Evolutionary conservation across 2,888 invertebrate species (phyloP), one percentile per base, ranked within the genome.

Genomic region (Pseudococcus jackbeardsleyi): DNA sequence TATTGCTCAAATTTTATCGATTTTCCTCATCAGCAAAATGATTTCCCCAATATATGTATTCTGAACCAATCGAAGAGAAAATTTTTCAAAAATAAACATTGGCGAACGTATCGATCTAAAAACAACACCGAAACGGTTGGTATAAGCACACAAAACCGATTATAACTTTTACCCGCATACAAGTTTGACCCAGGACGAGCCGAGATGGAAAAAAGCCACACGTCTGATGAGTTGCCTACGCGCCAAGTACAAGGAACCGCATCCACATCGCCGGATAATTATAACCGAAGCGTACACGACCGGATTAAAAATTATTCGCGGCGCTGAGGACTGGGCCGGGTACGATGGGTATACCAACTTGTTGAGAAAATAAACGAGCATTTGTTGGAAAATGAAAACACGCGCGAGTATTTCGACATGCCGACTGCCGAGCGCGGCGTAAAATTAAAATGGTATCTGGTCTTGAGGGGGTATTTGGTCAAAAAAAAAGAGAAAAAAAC

Each of bases 301-400:
- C 64, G 64, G 64, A 64, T 64, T 64, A 64, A 64, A 64, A 64
- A 64, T 22, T 64, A 64, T 22, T n/a, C 8, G 64, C 64, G 22
- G 64, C 8, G 19, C 22, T 22, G 64, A 22, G 64, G 72, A 0
- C 42, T 0, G 42, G 42, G 6, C 6, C 42, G 42, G 9, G 42
- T 42, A 8, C 42, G 42, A 1, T 9, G 42, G 42, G 42, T 42
- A 42, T 42, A 9, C 17, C 72, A 72, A 72, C 72, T 72, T 72
- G 72, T 72, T 72, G 72, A 72, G 33, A 72, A 72, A 72, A 72
- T 33, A 26, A 72, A 26, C 72, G 72, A 72, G 72, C 39, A 33
- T 72, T 72, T 39, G 33, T 72, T 72, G 11, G 11, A 72, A 33
- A 72, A 72, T 72, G 17, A 33, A 72, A 72, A 72, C 72, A 72